Conservation (phyloP, 2,113 vertebrate genomes). For the Mormoops blainvillei region DNA sequence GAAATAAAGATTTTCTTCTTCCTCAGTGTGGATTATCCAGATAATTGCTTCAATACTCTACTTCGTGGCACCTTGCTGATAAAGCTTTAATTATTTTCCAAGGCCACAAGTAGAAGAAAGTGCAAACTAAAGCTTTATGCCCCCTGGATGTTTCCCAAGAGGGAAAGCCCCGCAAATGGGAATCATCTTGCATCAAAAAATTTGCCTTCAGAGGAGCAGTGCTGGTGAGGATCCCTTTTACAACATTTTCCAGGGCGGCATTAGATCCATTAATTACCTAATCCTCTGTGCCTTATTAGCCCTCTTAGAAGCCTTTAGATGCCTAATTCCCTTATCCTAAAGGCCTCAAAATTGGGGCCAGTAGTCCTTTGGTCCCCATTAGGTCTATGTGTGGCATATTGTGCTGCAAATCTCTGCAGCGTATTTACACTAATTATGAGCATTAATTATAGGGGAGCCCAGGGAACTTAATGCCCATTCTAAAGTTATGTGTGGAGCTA, state of each 20-base stretch:
- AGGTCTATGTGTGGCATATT: constrained; percentile 22
- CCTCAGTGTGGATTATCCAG: neutral
- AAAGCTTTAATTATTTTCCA: constrained; percentile 55
- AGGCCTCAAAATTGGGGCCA: constrained; percentile 33
- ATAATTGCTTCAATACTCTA: neutral
- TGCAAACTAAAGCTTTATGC: constrained; percentile 2
- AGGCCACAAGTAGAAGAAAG: constrained; percentile 2
- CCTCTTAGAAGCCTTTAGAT: neutral
- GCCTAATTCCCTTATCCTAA: constrained; percentile 40
- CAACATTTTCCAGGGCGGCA: neutral
- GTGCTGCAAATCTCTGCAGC: constrained; percentile 34
- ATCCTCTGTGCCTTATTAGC: constrained; percentile 51
- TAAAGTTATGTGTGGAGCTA: constrained; percentile 2
- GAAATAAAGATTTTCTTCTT: neutral
- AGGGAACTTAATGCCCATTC: constrained; percentile 5
- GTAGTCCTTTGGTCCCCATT: constrained; percentile 48
- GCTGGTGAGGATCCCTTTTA: neutral
- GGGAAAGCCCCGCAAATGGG: neutral
- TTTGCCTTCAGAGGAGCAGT: neutral
- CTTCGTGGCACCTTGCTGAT: constrained; percentile 11
- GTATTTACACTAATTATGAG: constrained; percentile 56
- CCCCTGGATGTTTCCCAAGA: neutral
- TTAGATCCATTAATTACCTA: constrained; percentile 44
- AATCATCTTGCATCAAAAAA: constrained; percentile 1
- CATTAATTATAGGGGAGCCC: constrained; percentile 55